Evolutionary conservation across 2,797 vertebrate genomes (phyloP), one percentile per base, ranked within the genome.

Genomic region (Molossus molossus): DNA sequence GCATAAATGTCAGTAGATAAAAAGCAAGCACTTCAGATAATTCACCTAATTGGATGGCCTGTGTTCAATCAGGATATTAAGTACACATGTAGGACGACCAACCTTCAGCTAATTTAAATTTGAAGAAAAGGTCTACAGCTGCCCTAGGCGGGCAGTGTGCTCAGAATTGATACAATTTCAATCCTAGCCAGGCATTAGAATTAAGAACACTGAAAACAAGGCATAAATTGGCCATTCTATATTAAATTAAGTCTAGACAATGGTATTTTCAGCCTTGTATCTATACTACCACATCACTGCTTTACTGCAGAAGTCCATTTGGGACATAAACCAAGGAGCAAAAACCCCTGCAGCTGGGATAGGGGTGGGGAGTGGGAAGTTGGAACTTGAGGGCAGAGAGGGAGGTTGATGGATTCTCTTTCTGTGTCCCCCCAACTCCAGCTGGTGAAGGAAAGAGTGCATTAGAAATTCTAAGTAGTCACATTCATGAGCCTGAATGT

Each of bases 91-190:
- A 88, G 91, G 89, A 98, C 97, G 98, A 72, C 72, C 12, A 96
- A 89, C 25, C 81, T 94, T 91, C 14, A 81, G 79, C 87, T 85
- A 86, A 82, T 85, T 96, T 87, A 82, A 53, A 40, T 94, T 84
- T 95, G 91, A 93, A 96, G 77, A 97, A 98, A 98, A 98, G 98
- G 98, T 98, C 98, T 97, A 29, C 21, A 57, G 40, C 1, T 79
- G 98, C 98, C 97, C 57, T 10, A 48, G 97, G 98, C 98, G 89
- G 97, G 70, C 6, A 72, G 40, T 94, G 88, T 97, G 57, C 96
- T 76, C 60, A 93, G 91, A 93, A 45, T 58, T 65, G 85, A 97
- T 76, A 76, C 9, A 94, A 37, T 69, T 86, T 95, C 60, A 83
- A 40, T 79, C 29, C 80, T 20, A 87, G 95, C 18, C 84, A 33